Evolutionary conservation across 2,888 invertebrate species (phyloP).

Genomic region (Andrena camellia): DNA sequence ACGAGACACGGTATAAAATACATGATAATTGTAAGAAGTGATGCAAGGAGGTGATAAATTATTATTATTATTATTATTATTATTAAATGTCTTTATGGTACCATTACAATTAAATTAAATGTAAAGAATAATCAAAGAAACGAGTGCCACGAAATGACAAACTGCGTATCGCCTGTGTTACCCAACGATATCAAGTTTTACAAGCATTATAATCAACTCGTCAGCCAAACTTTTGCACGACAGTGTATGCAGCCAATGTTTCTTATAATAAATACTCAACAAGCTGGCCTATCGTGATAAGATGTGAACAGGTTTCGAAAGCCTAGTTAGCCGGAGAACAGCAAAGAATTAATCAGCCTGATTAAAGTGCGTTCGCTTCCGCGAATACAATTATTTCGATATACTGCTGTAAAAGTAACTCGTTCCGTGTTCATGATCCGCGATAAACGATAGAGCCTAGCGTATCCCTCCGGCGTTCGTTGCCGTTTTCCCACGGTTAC

Average conservation of each 20-base stretch:
- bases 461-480: conserved; percentile 1
- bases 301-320: background rate
- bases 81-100: too few relatives aligned
- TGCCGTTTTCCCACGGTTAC: conserved; percentile 51
- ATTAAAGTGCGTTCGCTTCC: background rate
- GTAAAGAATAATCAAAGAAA: background rate
- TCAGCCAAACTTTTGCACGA: background rate
- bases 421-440: conserved; percentile 7
- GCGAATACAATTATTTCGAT: conserved; percentile 18
- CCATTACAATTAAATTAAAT: too few relatives aligned
- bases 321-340: background rate
- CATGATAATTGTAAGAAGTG: too few relatives aligned
- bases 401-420: conserved; percentile 7
- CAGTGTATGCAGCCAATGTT: conserved; percentile 11
- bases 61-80: too few relatives aligned
- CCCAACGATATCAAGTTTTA: too few relatives aligned
- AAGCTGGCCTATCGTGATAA: background rate
- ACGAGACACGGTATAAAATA: too few relatives aligned
- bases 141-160: background rate
- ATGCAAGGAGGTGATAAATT: too few relatives aligned
- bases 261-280: background rate
- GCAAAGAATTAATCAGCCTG: background rate
- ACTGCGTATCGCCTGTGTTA: too few relatives aligned
- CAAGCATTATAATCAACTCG: too few relatives aligned
- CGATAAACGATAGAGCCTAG: conserved; percentile 31